A percentile compares a stretch with the other conserved stretches of the same genome.
Conservation (phyloP, 2,113 vertebrate genomes). For the Ailuropoda melanoleuca region DNA sequence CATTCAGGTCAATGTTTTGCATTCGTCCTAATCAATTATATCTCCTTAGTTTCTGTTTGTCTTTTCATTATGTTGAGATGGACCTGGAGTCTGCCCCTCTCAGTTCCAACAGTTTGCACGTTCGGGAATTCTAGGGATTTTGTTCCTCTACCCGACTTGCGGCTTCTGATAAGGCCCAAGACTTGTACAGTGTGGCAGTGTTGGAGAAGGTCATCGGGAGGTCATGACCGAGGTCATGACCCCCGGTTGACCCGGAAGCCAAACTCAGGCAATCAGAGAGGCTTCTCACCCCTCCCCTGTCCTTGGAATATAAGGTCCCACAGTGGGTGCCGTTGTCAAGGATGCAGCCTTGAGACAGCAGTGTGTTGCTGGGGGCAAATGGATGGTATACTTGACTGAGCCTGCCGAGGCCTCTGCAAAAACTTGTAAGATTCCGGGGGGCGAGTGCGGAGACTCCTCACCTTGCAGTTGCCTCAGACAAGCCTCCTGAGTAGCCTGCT, state of each 20-base stretch:
- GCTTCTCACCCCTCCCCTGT: background rate
- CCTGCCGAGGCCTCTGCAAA: background rate
- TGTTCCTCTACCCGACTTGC: background rate
- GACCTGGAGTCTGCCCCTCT: background rate
- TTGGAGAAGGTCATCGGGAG: background rate
- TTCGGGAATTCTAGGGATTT: background rate
- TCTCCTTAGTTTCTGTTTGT: background rate
- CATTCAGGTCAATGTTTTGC: background rate
- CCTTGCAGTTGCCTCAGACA: background rate
- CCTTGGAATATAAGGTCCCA: background rate
- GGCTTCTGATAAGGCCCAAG: background rate
- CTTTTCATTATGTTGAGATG: background rate
- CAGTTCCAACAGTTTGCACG: background rate
- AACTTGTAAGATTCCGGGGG: background rate
- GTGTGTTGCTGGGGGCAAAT: background rate
- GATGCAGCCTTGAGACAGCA: background rate
- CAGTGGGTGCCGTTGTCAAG: background rate
- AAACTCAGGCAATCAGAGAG: background rate
- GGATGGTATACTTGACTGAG: background rate
- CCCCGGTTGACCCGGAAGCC: rapidly evolving
- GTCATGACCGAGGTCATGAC: background rate
- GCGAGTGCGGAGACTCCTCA: background rate
- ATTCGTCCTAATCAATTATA: background rate
- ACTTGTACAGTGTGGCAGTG: background rate
- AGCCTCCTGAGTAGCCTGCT: background rate